These are phyloP conservation scores for Mugil cephalus DNA, from an alignment of 2,113 vertebrate genomes.

Conservation along the genomic window DNA sequence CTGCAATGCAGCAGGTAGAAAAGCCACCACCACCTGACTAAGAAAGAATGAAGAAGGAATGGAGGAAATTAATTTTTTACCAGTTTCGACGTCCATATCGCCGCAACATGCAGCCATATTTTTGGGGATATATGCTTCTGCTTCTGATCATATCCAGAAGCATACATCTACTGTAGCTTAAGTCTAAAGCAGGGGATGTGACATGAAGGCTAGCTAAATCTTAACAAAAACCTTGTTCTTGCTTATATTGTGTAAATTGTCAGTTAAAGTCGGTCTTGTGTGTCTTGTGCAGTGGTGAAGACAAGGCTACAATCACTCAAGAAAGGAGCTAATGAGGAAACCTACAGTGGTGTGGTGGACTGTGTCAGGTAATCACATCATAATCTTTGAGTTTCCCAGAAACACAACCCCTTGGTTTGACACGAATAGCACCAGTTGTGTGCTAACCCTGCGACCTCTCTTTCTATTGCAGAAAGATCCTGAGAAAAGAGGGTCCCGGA, in stretches of 20 bases:
- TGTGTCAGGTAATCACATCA: slow-evolving; percentile 80
- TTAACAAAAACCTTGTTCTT: background rate
- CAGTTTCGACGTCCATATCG: no score
- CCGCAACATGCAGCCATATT: no score
- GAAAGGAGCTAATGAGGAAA: slow-evolving; percentile 86
- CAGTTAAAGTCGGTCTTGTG: background rate
- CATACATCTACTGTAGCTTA: no score
- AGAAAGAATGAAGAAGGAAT: no score
- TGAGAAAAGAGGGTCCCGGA: slow-evolving; percentile 84
- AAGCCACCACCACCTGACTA: no score
- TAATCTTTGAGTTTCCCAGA: background rate
- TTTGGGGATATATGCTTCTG: no score
- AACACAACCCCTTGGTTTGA: background rate
- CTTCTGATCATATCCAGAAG: no score
- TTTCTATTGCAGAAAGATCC: slow-evolving; percentile 82
- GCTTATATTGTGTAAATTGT: background rate
- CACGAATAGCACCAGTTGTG: background rate
- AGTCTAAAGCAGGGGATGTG: background rate
- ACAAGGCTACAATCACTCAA: slow-evolving; percentile 87
- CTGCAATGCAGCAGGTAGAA: no score
- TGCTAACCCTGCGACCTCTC: background rate
- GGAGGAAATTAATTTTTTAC: no score
- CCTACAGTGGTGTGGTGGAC: slow-evolving; percentile 85
- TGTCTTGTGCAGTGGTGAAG: slow-evolving; percentile 82
- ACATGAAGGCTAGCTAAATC: background rate